Conservation (phyloP, 2,797 vertebrate genomes). For the Leptoclinus maculatus region DNA sequence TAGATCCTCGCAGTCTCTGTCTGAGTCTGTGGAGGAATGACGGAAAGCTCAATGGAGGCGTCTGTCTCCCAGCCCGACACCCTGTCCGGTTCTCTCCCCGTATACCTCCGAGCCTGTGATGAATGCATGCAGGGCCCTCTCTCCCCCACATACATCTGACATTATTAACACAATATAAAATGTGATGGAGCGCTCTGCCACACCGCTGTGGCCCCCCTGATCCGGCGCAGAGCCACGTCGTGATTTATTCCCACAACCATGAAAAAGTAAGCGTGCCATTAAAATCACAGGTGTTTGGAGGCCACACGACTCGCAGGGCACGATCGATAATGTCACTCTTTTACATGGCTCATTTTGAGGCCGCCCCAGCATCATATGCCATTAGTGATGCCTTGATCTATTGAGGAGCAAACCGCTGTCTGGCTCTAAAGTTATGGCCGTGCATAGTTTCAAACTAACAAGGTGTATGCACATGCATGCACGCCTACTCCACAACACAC, state of each 20-base stretch:
- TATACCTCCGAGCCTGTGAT: conserved; percentile 73
- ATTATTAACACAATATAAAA: conserved; percentile 85
- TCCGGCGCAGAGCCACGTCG: conserved; percentile 50
- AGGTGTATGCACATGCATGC: conserved; percentile 51
- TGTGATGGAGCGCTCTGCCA: conserved; percentile 80
- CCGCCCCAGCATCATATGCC: conserved; percentile 77
- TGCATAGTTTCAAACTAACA: conserved; percentile 62
- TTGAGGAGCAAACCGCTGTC: conserved; percentile 64
- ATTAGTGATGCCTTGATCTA: conserved; percentile 82
- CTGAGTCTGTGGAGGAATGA: conserved; percentile 79
- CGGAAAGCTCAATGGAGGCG: conserved; percentile 81
- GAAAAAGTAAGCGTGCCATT: conserved; percentile 84
- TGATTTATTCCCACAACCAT: conserved; percentile 82
- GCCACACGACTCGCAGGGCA: conserved; percentile 68
- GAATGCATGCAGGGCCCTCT: conserved; percentile 69
- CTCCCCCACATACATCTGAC: conserved; percentile 74
- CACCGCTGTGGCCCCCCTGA: conserved; percentile 41
- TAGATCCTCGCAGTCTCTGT: conserved; percentile 75
- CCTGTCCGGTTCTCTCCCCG: conserved; percentile 65
- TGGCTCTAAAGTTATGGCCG: conserved; percentile 56
- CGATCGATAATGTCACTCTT: conserved; percentile 85
- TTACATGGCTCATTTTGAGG: conserved; percentile 82
- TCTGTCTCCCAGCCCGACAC: conserved; percentile 76
- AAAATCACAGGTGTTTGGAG: conserved; percentile 84
- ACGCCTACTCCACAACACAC: conserved; percentile 5